These are phyloP conservation scores for Pentamera pediparva DNA, from an alignment of 53 echinoderm and acorn worm species.

Conservation along the genomic window DNA sequence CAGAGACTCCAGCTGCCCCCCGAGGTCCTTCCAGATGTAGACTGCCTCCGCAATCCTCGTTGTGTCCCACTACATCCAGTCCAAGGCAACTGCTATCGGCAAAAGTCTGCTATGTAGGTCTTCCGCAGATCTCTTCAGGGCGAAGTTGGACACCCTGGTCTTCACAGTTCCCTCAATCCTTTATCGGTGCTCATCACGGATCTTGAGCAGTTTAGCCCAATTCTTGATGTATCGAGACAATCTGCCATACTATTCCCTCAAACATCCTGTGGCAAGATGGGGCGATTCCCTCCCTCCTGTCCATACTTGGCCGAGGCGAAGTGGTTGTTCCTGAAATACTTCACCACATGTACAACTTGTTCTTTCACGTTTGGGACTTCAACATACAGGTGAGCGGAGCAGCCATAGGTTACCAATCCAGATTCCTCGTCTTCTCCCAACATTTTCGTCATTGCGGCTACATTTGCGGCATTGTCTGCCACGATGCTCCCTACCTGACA, in stretches of 20 bases:
- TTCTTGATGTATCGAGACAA: background rate
- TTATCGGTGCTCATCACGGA: background rate
- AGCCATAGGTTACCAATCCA: constrained; percentile 23
- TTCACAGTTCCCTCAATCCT: background rate
- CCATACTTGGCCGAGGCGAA: background rate
- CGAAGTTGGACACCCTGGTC: background rate
- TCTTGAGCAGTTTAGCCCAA: background rate
- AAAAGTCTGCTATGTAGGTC: background rate
- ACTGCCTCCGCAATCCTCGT: constrained; percentile 5
- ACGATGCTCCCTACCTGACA: constrained; percentile 28
- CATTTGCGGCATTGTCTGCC: constrained; percentile 17
- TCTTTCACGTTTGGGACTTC: constrained; percentile 27
- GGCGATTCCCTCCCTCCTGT: constrained; percentile 8
- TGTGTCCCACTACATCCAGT: constrained; percentile 14
- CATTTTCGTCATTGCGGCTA: constrained; percentile 24
- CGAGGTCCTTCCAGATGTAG: constrained; percentile 20
- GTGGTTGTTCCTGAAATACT: constrained; percentile 25
- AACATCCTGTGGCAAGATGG: constrained; percentile 27
- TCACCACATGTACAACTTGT: constrained; percentile 30
- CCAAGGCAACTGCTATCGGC: constrained; percentile 20
- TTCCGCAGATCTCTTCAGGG: constrained; percentile 6
- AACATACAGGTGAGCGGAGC: constrained; percentile 25
- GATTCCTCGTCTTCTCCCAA: background rate
- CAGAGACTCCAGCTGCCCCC: background rate
- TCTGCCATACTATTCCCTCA: constrained; percentile 34